These are phyloP conservation scores for Dolomedes plantarius DNA, from an alignment of 2,888 invertebrate species.

Conservation along the genomic window DNA sequence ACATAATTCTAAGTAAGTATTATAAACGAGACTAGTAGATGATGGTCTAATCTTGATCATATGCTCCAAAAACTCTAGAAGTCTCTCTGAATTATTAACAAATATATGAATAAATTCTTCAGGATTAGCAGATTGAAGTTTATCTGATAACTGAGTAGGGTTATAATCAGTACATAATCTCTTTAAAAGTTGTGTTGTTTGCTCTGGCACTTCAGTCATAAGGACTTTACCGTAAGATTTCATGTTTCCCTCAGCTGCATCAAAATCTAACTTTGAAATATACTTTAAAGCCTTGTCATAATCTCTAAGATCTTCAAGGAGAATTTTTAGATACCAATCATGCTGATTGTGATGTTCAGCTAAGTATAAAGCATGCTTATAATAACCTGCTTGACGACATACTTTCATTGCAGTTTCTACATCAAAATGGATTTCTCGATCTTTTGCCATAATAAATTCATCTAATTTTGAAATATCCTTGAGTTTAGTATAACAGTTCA, in stretches of 20 bases:
- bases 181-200: conserved; percentile 88
- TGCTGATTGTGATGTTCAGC: conserved; percentile 89
- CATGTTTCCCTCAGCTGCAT: conserved; percentile 84
- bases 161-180: conserved; percentile 83
- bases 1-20: conserved; percentile 91
- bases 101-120: conserved; percentile 79
- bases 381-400: conserved; percentile 86
- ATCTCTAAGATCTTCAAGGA: conserved; percentile 89
- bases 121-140: conserved; percentile 75
- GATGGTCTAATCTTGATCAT: conserved; percentile 80
- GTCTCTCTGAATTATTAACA: conserved; percentile 82
- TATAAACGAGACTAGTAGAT: conserved; percentile 81
- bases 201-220: conserved; percentile 86
- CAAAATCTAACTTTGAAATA: conserved; percentile 85
- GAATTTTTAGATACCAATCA: conserved; percentile 90
- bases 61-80: conserved; percentile 90
- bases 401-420: conserved; percentile 95
- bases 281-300: conserved; percentile 87
- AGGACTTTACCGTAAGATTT: conserved; percentile 89
- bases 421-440: conserved; percentile 90
- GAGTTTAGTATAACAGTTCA: conserved; percentile 95
- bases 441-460: conserved; percentile 84
- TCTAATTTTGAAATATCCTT: conserved; percentile 89
- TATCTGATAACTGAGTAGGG: conserved; percentile 74
- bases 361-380: conserved; percentile 87